Evolutionary conservation across 2,888 invertebrate species (phyloP).

Genomic region (Coenonympha arcania): DNA sequence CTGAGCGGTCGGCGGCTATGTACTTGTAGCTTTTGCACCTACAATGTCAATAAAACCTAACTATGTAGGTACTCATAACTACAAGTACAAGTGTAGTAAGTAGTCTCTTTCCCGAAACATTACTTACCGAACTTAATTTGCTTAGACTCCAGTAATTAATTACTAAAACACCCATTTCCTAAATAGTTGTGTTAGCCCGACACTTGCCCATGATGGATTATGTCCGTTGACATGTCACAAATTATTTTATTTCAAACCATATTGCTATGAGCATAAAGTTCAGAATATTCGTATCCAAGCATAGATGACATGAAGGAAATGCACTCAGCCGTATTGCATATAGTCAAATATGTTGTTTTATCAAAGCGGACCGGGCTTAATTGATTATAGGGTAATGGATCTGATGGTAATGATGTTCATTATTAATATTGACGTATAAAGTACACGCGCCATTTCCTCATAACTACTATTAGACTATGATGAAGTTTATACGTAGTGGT

Average conservation of each 20-base stretch:
- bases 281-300: neutral
- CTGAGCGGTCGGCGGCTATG: no score
- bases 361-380: slow-evolving; percentile 18
- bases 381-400: slow-evolving; percentile 15
- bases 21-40: no score
- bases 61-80: no score
- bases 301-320: slow-evolving; percentile 11
- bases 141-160: slow-evolving; percentile 46
- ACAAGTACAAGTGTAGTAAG: no score
- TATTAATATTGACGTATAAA: neutral
- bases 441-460: no score
- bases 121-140: slow-evolving; percentile 33
- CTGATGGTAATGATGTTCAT: slow-evolving; percentile 5
- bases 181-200: slow-evolving; percentile 30
- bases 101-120: neutral
- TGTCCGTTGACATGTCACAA: slow-evolving; percentile 13
- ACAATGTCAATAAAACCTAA: no score
- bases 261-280: slow-evolving; percentile 19
- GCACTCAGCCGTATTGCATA: slow-evolving; percentile 30
- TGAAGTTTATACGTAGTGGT: no score
- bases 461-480: no score
- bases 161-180: slow-evolving; percentile 27
- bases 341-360: slow-evolving; percentile 29
- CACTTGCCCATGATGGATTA: slow-evolving; percentile 24
- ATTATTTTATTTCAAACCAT: slow-evolving; percentile 18